Conservation (phyloP, 2,113 vertebrate species). For the Dendropsophus ebraccatus region DNA sequence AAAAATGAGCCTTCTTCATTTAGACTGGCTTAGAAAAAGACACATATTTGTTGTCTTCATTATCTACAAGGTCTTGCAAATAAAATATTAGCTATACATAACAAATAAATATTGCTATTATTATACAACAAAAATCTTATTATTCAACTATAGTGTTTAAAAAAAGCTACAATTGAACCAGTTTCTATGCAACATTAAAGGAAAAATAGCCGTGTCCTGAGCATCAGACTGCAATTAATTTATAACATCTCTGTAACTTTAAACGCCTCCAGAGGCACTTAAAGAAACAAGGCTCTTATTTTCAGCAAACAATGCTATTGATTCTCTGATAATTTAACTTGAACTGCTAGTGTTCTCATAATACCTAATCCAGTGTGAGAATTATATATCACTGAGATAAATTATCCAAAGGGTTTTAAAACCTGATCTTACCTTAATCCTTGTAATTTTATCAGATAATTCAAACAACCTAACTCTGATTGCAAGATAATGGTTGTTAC, state of each 20-base stretch:
- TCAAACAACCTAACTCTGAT: slow-evolving; percentile 42
- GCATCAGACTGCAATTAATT: neutral
- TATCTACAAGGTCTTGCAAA: too few species aligned
- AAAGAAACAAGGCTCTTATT: slow-evolving; percentile 52
- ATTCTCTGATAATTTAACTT: slow-evolving; percentile 42
- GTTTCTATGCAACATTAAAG: neutral
- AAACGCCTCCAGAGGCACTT: slow-evolving; percentile 31
- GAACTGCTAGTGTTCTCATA: slow-evolving; percentile 42
- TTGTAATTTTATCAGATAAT: slow-evolving; percentile 56
- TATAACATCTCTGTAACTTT: slow-evolving; percentile 51
- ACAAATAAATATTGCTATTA: too few species aligned
- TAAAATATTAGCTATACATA: too few species aligned
- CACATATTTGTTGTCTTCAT: too few species aligned
- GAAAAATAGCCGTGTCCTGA: neutral
- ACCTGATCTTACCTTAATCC: slow-evolving; percentile 49
- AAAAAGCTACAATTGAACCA: too few species aligned
- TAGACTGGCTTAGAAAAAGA: too few species aligned
- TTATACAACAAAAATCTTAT: too few species aligned
- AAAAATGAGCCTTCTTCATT: too few species aligned
- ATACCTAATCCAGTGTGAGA: slow-evolving; percentile 47
- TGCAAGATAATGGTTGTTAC: slow-evolving; percentile 44
- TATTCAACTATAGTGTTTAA: too few species aligned
- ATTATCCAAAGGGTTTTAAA: slow-evolving; percentile 54
- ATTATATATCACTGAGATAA: slow-evolving; percentile 49
- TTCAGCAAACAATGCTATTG: slow-evolving; percentile 51